Evolutionary conservation across 2,888 invertebrate species (phyloP).

Genomic region (Margaritifera margaritifera): DNA sequence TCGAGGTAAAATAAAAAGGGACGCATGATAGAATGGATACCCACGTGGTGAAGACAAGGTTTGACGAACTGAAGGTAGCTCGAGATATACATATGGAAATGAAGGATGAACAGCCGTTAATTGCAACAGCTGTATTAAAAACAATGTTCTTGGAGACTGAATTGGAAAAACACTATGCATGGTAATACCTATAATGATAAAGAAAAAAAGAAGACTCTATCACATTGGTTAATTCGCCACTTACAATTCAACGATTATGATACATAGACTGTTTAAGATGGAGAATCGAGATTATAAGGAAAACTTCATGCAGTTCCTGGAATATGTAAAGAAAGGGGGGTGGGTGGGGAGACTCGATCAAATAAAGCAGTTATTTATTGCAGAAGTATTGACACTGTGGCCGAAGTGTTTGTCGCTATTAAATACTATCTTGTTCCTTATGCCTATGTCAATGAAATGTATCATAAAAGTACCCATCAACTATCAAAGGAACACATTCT

Average conservation of each 20-base stretch:
- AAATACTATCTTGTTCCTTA: slow-evolving; percentile 17
- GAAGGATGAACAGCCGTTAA: no score
- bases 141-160: no score
- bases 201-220: slow-evolving; percentile 2
- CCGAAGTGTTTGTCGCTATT: slow-evolving; percentile 26
- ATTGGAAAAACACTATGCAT: slow-evolving; percentile 25
- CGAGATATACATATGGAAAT: no score
- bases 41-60: no score
- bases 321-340: no score
- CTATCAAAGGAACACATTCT: slow-evolving; percentile 26
- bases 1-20: no score
- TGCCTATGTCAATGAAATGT: slow-evolving; percentile 35
- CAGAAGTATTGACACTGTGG: slow-evolving; percentile 28
- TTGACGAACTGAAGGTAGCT: no score
- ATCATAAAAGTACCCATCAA: slow-evolving; percentile 27
- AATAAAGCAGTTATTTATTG: slow-evolving; percentile 35
- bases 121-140: no score
- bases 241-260: slow-evolving; percentile 14
- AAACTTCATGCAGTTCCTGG: no score
- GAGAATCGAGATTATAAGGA: no score
- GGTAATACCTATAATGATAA: slow-evolving; percentile 6
- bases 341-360: no score
- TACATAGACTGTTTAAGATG: slow-evolving; percentile 22
- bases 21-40: no score
- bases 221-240: slow-evolving; percentile 19